Evolutionary conservation across 2,113 vertebrate genomes (phyloP).

Genomic region (Caranx melampygus): DNA sequence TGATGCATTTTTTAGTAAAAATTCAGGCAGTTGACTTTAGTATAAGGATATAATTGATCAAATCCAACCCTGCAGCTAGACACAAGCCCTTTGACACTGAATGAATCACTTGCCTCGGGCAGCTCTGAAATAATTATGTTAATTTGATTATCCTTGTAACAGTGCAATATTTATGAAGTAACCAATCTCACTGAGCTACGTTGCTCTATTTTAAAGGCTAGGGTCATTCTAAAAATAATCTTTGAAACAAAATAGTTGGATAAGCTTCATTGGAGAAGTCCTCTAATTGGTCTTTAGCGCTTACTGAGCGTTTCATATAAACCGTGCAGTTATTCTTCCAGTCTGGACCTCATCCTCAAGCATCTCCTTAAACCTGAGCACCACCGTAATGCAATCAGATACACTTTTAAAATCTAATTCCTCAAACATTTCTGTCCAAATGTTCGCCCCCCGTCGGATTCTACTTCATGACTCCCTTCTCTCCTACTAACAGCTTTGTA

Average conservation of each 20-base stretch:
- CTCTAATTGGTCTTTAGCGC: conserved; percentile 66
- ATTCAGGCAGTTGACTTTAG: conserved; percentile 28
- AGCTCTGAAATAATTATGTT: conserved; percentile 66
- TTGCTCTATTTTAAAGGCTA: conserved; percentile 37
- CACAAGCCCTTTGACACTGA: conserved; percentile 66
- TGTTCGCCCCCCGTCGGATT: conserved; percentile 58
- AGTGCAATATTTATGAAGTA: conserved; percentile 56
- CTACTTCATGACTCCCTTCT: conserved; percentile 62
- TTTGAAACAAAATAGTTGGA: conserved; percentile 55
- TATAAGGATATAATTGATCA: conserved; percentile 46
- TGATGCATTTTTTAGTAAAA: conserved; percentile 12
- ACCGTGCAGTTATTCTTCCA: conserved; percentile 40
- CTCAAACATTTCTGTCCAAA: conserved; percentile 75
- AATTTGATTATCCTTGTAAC: conserved; percentile 60
- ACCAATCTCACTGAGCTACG: conserved; percentile 17
- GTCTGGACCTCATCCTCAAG: conserved; percentile 41
- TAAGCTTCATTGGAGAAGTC: conserved; percentile 33
- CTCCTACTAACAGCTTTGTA: conserved; percentile 76
- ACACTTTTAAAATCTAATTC: conserved; percentile 76
- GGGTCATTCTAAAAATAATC: conserved; percentile 28
- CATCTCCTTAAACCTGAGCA: conserved; percentile 69
- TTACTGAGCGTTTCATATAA: conserved; percentile 55
- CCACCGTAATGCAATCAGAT: conserved; percentile 70
- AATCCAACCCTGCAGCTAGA: conserved; percentile 67
- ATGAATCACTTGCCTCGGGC: conserved; percentile 57